Conservation (phyloP, 2,113 vertebrate species). For the Tragelaphus buxtoni region DNA sequence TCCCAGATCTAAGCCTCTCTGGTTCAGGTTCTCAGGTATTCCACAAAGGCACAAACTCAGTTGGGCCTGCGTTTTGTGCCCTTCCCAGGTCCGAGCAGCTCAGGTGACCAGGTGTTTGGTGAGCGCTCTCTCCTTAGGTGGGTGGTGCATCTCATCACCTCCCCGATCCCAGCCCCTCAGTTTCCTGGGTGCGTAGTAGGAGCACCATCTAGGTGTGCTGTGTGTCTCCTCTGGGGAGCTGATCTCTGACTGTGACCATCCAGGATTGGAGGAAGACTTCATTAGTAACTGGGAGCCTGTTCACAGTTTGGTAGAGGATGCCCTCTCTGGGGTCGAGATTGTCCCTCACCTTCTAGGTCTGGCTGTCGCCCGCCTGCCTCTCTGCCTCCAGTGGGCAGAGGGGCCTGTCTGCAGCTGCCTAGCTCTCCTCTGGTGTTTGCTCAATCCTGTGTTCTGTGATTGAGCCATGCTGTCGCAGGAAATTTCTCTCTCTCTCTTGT, state of each 20-base stretch:
- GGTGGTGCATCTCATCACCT: rapidly evolving
- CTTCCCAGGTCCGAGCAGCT: neutral
- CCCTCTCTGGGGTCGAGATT: neutral
- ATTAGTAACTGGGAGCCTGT: neutral
- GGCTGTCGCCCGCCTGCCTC: rapidly evolving
- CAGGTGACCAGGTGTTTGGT: neutral
- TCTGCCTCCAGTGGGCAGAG: neutral
- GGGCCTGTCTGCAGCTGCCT: rapidly evolving
- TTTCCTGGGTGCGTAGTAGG: rapidly evolving
- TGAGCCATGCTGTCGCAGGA: rapidly evolving
- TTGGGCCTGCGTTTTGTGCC: neutral
- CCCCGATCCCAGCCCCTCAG: rapidly evolving
- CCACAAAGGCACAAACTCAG: neutral
- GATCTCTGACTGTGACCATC: neutral
- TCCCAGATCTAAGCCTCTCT: rapidly evolving
- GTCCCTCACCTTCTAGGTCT: neutral
- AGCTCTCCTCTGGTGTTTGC: neutral
- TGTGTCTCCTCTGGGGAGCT: neutral
- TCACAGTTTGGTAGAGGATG: neutral
- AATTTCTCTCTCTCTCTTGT: neutral
- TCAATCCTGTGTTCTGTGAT: neutral
- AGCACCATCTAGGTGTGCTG: rapidly evolving
- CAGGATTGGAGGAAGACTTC: neutral
- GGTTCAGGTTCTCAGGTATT: neutral
- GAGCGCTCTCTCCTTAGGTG: neutral